These are phyloP conservation scores for Urocitellus parryii DNA, from an alignment of 2,113 vertebrate genomes.

Conservation along the genomic window DNA sequence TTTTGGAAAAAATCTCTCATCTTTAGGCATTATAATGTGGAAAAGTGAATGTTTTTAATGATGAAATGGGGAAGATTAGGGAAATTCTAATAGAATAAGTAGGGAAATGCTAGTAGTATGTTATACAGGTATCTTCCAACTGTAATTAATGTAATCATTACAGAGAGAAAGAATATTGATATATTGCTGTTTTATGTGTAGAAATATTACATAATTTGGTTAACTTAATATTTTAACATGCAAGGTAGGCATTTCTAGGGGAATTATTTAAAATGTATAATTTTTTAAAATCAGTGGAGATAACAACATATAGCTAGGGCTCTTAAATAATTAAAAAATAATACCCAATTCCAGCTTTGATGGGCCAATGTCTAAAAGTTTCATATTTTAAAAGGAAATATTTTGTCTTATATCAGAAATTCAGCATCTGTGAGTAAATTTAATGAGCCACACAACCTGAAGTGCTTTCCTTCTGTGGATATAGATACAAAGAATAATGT, in stretches of 20 bases:
- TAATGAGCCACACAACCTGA: neutral
- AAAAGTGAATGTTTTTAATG: slow-evolving; percentile 14
- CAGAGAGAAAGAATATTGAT: neutral
- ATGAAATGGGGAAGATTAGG: slow-evolving; percentile 45
- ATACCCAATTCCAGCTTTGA: neutral
- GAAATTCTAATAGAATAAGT: slow-evolving; percentile 19
- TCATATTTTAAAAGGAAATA: slow-evolving; percentile 53
- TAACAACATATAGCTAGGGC: neutral
- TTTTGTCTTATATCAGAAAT: slow-evolving; percentile 45
- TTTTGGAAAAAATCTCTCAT: slow-evolving; percentile 44
- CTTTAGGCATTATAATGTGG: neutral
- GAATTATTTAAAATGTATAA: slow-evolving; percentile 39
- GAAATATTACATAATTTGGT: slow-evolving; percentile 56
- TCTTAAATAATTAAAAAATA: slow-evolving; percentile 54
- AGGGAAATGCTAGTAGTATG: neutral
- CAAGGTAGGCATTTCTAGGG: neutral
- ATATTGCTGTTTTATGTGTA: neutral
- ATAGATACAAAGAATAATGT: neutral
- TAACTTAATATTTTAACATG: slow-evolving; percentile 1
- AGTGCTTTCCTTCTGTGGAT: neutral
- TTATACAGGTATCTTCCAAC: neutral
- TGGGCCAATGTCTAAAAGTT: neutral
- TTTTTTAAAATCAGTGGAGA: neutral
- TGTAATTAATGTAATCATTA: slow-evolving; percentile 13
- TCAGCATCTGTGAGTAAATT: slow-evolving; percentile 2